These are phyloP conservation scores for Neoascia interrupta DNA, from an alignment of 2,888 invertebrate genomes.

Conservation along the genomic window DNA sequence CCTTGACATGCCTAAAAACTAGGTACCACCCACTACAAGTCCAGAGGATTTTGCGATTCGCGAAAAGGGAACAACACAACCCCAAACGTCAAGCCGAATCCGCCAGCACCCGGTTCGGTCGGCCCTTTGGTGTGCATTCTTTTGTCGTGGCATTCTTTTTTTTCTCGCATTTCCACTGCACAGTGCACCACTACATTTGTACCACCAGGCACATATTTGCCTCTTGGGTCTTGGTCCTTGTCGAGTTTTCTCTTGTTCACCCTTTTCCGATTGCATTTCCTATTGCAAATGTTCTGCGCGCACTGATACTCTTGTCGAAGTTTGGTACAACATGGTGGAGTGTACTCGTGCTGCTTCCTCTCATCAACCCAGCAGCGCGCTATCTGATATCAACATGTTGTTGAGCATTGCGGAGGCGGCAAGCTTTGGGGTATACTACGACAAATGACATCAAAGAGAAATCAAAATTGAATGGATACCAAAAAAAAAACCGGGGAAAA, in stretches of 20 bases:
- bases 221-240: too few relatives aligned
- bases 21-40: constrained; percentile 52
- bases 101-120: constrained; percentile 18
- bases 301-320: constrained; percentile 3
- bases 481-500: constrained; percentile 14
- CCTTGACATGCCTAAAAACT: constrained; percentile 14
- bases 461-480: too few relatives aligned
- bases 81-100: not conserved
- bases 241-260: constrained; percentile 38
- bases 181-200: constrained; percentile 29
- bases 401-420: too few relatives aligned
- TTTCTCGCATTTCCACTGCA: constrained; percentile 18
- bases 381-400: constrained; percentile 61
- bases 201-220: not conserved
- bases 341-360: constrained; percentile 33
- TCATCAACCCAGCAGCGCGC: constrained; percentile 12
- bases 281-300: constrained; percentile 40
- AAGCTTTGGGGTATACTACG: too few relatives aligned
- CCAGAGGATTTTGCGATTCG: too few relatives aligned
- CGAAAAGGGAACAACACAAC: too few relatives aligned
- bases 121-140: not conserved
- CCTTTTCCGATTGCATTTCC: constrained; percentile 65
- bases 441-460: constrained; percentile 49
- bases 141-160: constrained; percentile 8
- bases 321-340: constrained; percentile 19